These are phyloP conservation scores for Lates calcarifer DNA, from an alignment of 2,113 vertebrate genomes.

Conservation along the genomic window DNA sequence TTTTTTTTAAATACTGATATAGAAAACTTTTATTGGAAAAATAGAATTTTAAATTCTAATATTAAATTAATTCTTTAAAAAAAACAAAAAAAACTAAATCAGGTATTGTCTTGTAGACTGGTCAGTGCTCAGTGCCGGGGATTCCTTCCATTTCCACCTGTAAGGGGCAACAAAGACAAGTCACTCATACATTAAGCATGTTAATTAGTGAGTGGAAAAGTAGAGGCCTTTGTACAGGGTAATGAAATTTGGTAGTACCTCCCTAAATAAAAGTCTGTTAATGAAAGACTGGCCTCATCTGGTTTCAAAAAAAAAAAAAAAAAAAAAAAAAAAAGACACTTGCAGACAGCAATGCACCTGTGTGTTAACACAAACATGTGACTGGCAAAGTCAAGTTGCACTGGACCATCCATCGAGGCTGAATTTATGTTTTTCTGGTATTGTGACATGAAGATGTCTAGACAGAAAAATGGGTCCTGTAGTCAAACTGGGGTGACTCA, in stretches of 20 bases:
- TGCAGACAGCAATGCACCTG: background rate
- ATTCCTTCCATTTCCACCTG: conserved; percentile 59
- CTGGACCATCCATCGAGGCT: too few relatives aligned
- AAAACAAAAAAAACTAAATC: conserved; percentile 21
- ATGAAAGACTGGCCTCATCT: background rate
- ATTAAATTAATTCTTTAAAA: conserved; percentile 6
- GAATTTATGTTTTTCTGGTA: too few relatives aligned
- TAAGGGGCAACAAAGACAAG: background rate
- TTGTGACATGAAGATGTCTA: too few relatives aligned
- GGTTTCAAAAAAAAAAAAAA: background rate
- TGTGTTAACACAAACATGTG: too few relatives aligned
- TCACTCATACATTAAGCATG: background rate
- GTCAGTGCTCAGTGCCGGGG: conserved; percentile 7
- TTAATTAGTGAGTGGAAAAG: background rate
- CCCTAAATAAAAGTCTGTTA: too few relatives aligned
- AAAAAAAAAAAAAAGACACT: background rate
- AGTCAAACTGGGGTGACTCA: background rate
- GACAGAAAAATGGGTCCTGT: background rate
- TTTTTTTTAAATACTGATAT: too few relatives aligned
- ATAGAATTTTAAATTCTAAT: conserved; percentile 4
- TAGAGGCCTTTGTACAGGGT: background rate
- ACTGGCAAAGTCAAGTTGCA: too few relatives aligned
- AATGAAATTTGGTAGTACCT: background rate
- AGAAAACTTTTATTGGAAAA: conserved; percentile 40
- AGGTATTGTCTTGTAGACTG: background rate